Conservation (phyloP, 2,888 invertebrate species). For the Bursaphelenchus okinawaensis region DNA sequence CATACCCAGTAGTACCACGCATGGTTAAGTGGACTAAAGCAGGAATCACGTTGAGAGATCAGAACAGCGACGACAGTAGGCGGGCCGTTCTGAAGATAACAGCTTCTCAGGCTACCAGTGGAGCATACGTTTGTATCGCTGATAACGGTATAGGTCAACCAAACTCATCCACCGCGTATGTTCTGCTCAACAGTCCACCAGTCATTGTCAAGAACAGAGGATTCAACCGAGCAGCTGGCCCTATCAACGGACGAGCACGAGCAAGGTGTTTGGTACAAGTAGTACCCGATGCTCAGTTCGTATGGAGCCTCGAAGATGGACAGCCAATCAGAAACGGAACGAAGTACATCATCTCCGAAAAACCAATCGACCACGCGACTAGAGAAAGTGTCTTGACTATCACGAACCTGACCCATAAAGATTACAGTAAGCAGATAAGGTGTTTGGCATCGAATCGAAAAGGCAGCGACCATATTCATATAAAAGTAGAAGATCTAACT, state of each 20-base stretch:
- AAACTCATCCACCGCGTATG: conserved; percentile 39
- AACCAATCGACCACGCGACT: conserved; percentile 44
- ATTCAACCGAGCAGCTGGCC: conserved; percentile 41
- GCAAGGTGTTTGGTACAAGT: conserved; percentile 44
- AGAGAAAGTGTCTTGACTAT: conserved; percentile 49
- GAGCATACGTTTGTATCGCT: conserved; percentile 49
- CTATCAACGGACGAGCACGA: conserved; percentile 28
- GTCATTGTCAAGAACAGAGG: conserved; percentile 32
- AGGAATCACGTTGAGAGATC: too few relatives aligned
- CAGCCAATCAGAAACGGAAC: conserved; percentile 35
- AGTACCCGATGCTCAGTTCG: conserved; percentile 49
- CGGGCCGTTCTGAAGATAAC: conserved; percentile 45
- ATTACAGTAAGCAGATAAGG: conserved; percentile 43
- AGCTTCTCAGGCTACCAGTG: conserved; percentile 42
- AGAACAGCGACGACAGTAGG: conserved; percentile 8
- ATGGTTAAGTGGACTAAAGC: conserved; percentile 52
- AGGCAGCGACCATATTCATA: conserved; percentile 38
- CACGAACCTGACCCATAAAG: conserved; percentile 40
- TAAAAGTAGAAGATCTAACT: conserved; percentile 31
- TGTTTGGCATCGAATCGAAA: conserved; percentile 44
- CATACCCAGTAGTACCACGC: conserved; percentile 37
- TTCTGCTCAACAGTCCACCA: conserved; percentile 49
- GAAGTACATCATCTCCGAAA: conserved; percentile 45
- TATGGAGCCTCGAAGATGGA: conserved; percentile 35
- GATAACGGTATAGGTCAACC: conserved; percentile 50